Conservation (phyloP, 1,140 invertebrate species). For the Leptestheria dahalacensis region DNA sequence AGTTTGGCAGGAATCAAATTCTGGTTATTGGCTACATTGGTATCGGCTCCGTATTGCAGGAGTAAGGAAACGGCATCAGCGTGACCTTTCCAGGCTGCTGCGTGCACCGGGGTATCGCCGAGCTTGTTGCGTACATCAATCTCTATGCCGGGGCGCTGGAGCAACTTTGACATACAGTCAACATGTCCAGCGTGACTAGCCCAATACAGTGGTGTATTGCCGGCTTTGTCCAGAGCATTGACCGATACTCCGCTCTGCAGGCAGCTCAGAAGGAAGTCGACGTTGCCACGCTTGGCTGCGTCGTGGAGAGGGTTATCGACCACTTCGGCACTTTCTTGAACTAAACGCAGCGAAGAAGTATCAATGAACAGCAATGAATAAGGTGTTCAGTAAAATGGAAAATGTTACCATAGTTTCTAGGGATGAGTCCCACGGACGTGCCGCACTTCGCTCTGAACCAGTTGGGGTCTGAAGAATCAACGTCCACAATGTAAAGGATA, state of each 20-base stretch:
- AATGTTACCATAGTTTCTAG: slow-evolving; percentile 45
- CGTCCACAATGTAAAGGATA: slow-evolving; percentile 44
- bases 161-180: neutral
- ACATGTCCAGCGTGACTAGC: slow-evolving; percentile 41
- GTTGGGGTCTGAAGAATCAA: slow-evolving; percentile 30
- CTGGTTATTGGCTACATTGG: slow-evolving; percentile 25
- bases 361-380: slow-evolving; percentile 16
- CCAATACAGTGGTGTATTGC: slow-evolving; percentile 53
- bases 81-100: slow-evolving; percentile 35
- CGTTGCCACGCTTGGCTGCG: slow-evolving; percentile 50
- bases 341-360: too few species aligned
- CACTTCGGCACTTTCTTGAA: slow-evolving; percentile 43
- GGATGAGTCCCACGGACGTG: slow-evolving; percentile 42
- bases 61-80: slow-evolving; percentile 28
- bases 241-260: slow-evolving; percentile 46
- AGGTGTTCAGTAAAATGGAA: neutral
- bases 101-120: slow-evolving; percentile 38
- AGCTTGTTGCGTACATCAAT: slow-evolving; percentile 26
- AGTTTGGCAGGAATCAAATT: slow-evolving; percentile 25
- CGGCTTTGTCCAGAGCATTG: slow-evolving; percentile 49
- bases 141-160: slow-evolving; percentile 2
- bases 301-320: slow-evolving; percentile 50
- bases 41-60: slow-evolving; percentile 19
- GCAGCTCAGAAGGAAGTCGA: slow-evolving; percentile 45
- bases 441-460: slow-evolving; percentile 49